phyloP scores from a whole-genome alignment of 2,888 invertebrate genomes.

The Calameuta pallipes region DNA sequence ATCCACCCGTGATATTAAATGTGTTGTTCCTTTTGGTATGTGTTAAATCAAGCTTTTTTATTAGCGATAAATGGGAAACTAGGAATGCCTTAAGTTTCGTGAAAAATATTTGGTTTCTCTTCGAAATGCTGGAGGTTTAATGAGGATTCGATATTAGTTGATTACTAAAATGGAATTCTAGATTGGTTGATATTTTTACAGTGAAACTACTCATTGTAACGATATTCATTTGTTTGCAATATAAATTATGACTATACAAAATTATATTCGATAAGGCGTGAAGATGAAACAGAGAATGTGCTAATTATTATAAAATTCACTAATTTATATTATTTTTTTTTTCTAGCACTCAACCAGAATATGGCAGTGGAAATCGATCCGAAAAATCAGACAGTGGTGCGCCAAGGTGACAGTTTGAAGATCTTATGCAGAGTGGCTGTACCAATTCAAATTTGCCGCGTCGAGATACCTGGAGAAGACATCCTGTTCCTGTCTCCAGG shows the following conservation, averaged over 20 bases:
- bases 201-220: not conserved
- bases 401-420: conserved; percentile 70
- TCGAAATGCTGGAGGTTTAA: too few relatives aligned
- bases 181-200: not conserved
- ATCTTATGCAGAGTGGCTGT: conserved; percentile 72
- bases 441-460: conserved; percentile 73
- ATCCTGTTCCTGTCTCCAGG: conserved; percentile 33
- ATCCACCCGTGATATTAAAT: too few relatives aligned
- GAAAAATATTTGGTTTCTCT: too few relatives aligned
- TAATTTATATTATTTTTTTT: not conserved
- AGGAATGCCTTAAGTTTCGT: too few relatives aligned
- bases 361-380: conserved; percentile 52
- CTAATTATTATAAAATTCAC: not conserved
- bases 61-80: too few relatives aligned
- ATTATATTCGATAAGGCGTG: not conserved
- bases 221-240: not conserved
- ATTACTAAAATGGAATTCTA: too few relatives aligned
- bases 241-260: not conserved
- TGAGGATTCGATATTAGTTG: too few relatives aligned
- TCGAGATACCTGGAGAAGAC: conserved; percentile 57
- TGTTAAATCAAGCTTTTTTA: too few relatives aligned
- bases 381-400: conserved; percentile 69
- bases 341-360: conserved; percentile 15
- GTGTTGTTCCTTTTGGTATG: too few relatives aligned
- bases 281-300: not conserved